Evolutionary conservation across 1,140 invertebrate species (phyloP).

Genomic region (Drosophila azteca): DNA sequence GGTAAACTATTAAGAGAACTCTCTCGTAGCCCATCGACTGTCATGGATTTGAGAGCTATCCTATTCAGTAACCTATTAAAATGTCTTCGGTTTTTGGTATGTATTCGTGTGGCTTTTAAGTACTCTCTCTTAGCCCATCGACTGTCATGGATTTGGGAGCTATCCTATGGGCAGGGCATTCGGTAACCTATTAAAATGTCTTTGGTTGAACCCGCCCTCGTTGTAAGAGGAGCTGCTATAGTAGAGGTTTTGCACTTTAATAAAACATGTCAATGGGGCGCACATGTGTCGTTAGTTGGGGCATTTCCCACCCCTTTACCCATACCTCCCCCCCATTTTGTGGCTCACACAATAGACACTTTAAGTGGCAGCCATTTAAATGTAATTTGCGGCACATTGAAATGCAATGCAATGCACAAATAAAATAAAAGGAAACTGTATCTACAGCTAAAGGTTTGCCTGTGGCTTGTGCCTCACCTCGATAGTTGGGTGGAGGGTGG

Average conservation of each 20-base stretch:
- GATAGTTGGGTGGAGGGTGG: not conserved
- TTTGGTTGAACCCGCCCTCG: not conserved
- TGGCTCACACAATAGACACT: slow-evolving; percentile 27
- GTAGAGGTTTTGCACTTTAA: not conserved
- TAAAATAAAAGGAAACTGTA: slow-evolving; percentile 25
- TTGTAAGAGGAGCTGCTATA: not conserved
- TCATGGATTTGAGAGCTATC: too few relatives aligned
- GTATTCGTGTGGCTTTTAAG: too few relatives aligned
- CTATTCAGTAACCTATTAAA: too few relatives aligned
- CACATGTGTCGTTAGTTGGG: slow-evolving; percentile 57
- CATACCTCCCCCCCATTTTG: too few relatives aligned
- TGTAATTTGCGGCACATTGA: slow-evolving; percentile 62
- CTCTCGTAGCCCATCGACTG: too few relatives aligned
- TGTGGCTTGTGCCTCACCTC: slow-evolving; percentile 24
- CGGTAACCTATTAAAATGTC: too few relatives aligned
- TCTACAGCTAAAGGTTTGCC: slow-evolving; percentile 27
- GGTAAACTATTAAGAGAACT: too few relatives aligned
- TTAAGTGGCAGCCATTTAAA: slow-evolving; percentile 74
- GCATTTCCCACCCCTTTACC: not conserved
- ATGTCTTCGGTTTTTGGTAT: too few relatives aligned
- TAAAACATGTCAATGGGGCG: slow-evolving; percentile 17
- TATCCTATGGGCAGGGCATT: too few relatives aligned
- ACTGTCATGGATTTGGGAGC: too few relatives aligned
- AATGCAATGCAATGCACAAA: slow-evolving; percentile 37
- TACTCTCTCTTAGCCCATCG: too few relatives aligned